phyloP scores from a whole-genome alignment of 2,888 invertebrate species.

The Lasioglossum figueresi region DNA sequence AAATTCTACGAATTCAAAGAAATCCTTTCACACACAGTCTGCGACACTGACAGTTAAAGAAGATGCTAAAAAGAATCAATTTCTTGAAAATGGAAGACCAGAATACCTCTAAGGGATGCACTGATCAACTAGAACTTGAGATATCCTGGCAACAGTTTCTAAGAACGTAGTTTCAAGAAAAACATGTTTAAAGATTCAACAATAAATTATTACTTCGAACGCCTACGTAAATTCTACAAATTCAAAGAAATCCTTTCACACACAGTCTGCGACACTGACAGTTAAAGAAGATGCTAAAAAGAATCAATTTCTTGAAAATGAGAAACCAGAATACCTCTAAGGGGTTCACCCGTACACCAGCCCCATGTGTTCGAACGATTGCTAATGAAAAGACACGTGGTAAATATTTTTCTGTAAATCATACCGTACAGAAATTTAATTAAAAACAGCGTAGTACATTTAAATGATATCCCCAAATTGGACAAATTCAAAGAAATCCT shows the following conservation, averaged over 20 bases:
- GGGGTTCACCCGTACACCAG: background rate
- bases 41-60: background rate
- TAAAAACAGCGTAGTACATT: conserved; percentile 1
- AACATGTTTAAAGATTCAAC: no score
- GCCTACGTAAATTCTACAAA: background rate
- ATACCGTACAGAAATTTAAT: background rate
- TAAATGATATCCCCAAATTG: background rate
- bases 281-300: background rate
- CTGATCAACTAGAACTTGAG: no score
- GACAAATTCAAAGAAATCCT: background rate
- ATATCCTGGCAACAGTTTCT: no score
- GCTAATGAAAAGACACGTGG: background rate
- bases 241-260: background rate
- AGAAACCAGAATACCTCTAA: background rate
- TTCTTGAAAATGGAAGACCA: background rate
- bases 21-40: background rate
- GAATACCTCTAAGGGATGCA: background rate
- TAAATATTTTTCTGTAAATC: background rate
- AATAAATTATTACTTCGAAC: no score
- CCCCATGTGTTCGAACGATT: background rate
- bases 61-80: background rate
- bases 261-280: background rate
- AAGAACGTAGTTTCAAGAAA: no score
- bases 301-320: background rate
- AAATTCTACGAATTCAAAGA: no score